A percentile compares a stretch with the other conserved stretches of the same genome.
Evolutionary conservation across 2,888 invertebrate species (phyloP).

Genomic region (Brachypalpus laphriformis): DNA sequence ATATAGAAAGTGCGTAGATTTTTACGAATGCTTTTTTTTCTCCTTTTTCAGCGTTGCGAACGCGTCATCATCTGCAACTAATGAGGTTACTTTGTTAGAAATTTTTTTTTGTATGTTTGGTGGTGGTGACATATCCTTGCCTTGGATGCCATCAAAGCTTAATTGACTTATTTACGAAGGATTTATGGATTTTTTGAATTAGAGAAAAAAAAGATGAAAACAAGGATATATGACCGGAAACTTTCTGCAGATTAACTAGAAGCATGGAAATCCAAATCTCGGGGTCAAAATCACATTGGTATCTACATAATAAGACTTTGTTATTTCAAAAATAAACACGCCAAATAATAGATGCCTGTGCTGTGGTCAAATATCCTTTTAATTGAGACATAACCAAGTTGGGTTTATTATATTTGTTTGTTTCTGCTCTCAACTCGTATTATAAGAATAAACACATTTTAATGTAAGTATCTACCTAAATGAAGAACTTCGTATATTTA

Average conservation of each 20-base stretch:
- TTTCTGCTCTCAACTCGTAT: background rate
- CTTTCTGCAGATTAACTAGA: background rate
- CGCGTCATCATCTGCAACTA: constrained; percentile 21
- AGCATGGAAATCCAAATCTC: background rate
- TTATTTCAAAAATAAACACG: background rate
- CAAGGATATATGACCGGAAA: background rate
- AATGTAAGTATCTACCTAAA: background rate
- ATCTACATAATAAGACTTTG: background rate
- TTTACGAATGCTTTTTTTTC: background rate
- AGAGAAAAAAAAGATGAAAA: background rate
- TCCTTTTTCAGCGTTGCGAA: background rate
- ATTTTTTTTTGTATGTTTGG: background rate
- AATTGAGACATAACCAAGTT: background rate
- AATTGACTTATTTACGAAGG: constrained; percentile 13
- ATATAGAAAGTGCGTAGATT: background rate
- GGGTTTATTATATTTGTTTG: background rate
- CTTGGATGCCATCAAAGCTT: background rate
- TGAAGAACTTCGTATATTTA: background rate
- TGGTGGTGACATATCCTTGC: background rate
- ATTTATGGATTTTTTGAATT: constrained; percentile 3
- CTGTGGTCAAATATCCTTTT: background rate
- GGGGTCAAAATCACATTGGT: background rate
- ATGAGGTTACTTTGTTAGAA: constrained; percentile 14
- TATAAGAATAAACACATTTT: background rate
- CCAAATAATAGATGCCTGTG: background rate